Base-by-base conservation (phyloP, 2,888 invertebrate species). In the Agonopterix arenella region DNA sequence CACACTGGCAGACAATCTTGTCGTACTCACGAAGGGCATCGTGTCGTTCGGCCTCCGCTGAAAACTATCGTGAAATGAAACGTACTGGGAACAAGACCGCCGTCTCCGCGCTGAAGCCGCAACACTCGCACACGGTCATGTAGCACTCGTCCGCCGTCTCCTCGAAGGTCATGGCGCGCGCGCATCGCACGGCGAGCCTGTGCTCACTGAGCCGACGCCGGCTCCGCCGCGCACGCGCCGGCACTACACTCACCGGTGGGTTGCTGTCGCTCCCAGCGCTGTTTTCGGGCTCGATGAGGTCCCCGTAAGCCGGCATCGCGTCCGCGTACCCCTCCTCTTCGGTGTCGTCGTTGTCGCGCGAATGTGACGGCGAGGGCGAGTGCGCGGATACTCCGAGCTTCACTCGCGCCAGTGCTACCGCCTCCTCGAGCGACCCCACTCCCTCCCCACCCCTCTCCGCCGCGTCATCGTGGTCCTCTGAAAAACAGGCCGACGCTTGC, bases 161-260 rank as follows among this genome's bases (percentile, higher is more conserved):
- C 74, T 85, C 88, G 83, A 85, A 84, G 86, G 84, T 85, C 88
- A 86, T 86, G 80, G 81, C 85, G 84, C 86, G 84, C 84, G 84
- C 85, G 88, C 86, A 82, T 81, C 77, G 77, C 76, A 61, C 83
- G 81, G 69, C 64, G 68, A 64, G 64, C 69, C 71, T 66, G 65
- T 68, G 69, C 59, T 62, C 80, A 85, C 85, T 84, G 82, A 43
- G 11, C 11, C 11, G 59, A 57, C 47, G 43, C 8, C 46, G 51
- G 47, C 47, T 53, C 54, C 61, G 43, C 48, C 55, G 60, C 62
- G 59, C 65, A 52, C 58, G 55, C 63, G 61, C 57, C 51, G 28
- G 45, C 56, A 50, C 55, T 52, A 54, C 59, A 56, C 54, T 55
- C 51, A 53, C 59, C 55, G 63, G 73, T 80, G 82, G 80, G 79